Evolutionary conservation across 2,113 vertebrate genomes (phyloP), one percentile per base, ranked within the genome.

Genomic region (Megaceryle torquata): DNA sequence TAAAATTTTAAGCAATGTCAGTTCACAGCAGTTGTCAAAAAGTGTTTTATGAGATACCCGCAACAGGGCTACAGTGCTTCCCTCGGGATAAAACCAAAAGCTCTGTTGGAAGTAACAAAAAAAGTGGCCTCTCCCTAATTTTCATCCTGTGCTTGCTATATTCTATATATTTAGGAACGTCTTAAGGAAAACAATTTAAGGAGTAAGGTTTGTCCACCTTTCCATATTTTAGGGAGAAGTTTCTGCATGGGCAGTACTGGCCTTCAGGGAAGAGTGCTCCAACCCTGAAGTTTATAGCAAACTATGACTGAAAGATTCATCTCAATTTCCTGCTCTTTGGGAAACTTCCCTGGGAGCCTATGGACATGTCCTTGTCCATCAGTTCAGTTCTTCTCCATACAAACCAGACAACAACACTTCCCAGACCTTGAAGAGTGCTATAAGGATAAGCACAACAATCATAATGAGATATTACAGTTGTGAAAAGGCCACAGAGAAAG

Each of bases 361-460:
- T 0, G 1, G 46, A 3, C 6, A 39, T 3, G 4, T 39, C 39
- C 8, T 20, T 76, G 4, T 51, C 43, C 3, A 1, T 61, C 24
- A 12, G 13, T 48, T 93, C 29, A 48, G 17, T 78, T 48, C 33
- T 75, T 68, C 56, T 50, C 51, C n/a, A 39, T 41, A 24, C 18
- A 65, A 85, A 43, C 6, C 51, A 71, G 43, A 17, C 31, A 64
- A 54, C 28, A 82, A 41, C 35, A 46, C 43, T 46, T 82, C 39
- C 29, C 44, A 69, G 37, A 69, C n/a, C 64, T 51, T 65, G 44
- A 82, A 43, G 33, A 82, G 61, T 28, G 13, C 54, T 56, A 25
- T 6, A 21, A 82, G 39, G 44, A 82, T 53, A 94, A 89, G 15
- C 33, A 63, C 56, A 79, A 60, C 7, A 31, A 68, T 21, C 22